Conservation (phyloP, 92 coral and sea anemone species). For the Phymanthus crucifer region DNA sequence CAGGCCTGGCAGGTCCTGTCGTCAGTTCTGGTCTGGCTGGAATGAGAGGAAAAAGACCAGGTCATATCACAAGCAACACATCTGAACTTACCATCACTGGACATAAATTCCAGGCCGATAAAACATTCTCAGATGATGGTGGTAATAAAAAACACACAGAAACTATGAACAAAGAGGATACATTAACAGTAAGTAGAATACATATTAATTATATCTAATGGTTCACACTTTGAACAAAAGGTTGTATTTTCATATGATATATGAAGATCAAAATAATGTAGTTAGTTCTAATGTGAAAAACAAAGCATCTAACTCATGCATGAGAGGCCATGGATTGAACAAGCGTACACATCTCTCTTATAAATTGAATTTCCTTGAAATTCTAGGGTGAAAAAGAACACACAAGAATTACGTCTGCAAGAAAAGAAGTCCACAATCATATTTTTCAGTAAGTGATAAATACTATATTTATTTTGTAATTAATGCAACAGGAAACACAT, state of each 20-base stretch:
- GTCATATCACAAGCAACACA: constrained; percentile 9
- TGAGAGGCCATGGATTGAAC: too few species aligned
- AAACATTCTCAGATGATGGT: constrained; percentile 10
- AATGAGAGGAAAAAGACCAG: constrained; percentile 27
- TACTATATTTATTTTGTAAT: too few species aligned
- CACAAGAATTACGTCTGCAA: not conserved
- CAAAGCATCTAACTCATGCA: too few species aligned
- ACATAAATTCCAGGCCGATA: constrained; percentile 30
- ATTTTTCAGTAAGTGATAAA: not conserved
- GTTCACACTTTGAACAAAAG: too few species aligned
- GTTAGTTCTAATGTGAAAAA: too few species aligned
- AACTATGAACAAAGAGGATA: not conserved
- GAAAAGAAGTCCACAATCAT: not conserved
- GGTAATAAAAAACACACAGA: not conserved
- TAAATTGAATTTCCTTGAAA: not conserved
- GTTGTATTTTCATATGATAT: too few species aligned
- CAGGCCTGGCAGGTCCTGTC: constrained; percentile 54
- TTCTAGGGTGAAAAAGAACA: not conserved
- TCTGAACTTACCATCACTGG: constrained; percentile 34
- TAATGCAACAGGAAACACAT: too few species aligned
- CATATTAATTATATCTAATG: too few species aligned
- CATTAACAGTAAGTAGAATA: not conserved
- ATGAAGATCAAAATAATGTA: too few species aligned
- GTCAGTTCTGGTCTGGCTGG: constrained; percentile 62
- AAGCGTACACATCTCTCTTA: not conserved